Conservation (phyloP, 2,797 vertebrate genomes). For the Microctenopoma steveboyesi region DNA sequence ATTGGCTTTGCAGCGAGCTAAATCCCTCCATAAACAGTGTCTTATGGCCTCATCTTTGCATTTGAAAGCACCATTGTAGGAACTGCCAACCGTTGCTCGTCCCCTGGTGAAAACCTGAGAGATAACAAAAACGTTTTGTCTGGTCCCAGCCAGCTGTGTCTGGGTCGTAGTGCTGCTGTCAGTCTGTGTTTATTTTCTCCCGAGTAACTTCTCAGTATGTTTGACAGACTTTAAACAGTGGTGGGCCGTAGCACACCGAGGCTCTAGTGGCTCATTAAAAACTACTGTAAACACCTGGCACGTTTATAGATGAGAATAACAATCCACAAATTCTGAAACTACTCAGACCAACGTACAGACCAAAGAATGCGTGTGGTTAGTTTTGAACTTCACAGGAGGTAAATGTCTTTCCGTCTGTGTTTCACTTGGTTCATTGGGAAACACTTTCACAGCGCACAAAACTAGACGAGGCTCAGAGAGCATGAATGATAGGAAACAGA, state of each 20-base stretch:
- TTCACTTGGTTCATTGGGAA: conserved; percentile 30
- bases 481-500: conserved; percentile 50
- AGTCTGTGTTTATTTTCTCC: conserved; percentile 54
- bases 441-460: conserved; percentile 13
- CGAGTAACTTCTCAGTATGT: conserved; percentile 46
- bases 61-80: conserved; percentile 18
- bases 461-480: neutral
- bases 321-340: conserved; percentile 8
- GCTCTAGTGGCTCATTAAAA: conserved; percentile 20
- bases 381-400: neutral
- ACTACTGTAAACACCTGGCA: conserved; percentile 42
- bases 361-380: neutral
- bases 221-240: conserved; percentile 53
- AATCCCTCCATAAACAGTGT: conserved; percentile 22
- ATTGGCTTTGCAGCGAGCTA: conserved; percentile 42
- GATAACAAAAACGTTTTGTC: neutral
- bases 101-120: conserved; percentile 9
- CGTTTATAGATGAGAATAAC: conserved; percentile 32
- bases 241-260: conserved; percentile 1
- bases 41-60: conserved; percentile 1
- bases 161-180: conserved; percentile 16
- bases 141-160: conserved; percentile 3
- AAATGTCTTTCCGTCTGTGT: neutral
- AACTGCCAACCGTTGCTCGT: neutral
- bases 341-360: conserved; percentile 1